Evolutionary conservation across 2,888 invertebrate genomes (phyloP).

Genomic region (Tiliacea aurago): DNA sequence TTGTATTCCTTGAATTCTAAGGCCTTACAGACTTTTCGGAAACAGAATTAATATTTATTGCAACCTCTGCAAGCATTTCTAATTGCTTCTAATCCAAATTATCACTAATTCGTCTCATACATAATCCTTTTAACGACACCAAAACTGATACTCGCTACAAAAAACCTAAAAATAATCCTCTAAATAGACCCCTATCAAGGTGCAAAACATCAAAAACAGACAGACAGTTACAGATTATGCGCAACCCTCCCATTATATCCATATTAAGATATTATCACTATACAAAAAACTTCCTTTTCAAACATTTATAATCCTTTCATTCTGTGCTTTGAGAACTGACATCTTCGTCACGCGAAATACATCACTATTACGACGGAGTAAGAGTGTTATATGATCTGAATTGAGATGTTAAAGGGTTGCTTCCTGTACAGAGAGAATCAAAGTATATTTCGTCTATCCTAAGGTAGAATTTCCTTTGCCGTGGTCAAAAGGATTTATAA

Average conservation of each 20-base stretch:
- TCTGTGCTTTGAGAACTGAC: conserved; percentile 68
- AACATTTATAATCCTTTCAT: conserved; percentile 85
- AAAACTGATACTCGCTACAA: conserved; percentile 32
- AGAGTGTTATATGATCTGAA: conserved; percentile 47
- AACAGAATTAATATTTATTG: background rate
- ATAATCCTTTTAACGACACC: conserved; percentile 36
- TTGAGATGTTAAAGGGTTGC: conserved; percentile 68
- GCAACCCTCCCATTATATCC: conserved; percentile 84
- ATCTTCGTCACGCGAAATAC: conserved; percentile 67
- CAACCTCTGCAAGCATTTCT: background rate
- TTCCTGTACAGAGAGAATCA: background rate
- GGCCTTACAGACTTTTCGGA: background rate
- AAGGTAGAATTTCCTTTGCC: conserved; percentile 25
- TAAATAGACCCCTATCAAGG: conserved; percentile 82
- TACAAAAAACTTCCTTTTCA: conserved; percentile 81
- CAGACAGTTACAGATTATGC: conserved; percentile 90
- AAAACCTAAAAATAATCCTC: conserved; percentile 41
- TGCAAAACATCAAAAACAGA: conserved; percentile 83
- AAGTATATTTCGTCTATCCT: background rate
- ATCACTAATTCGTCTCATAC: conserved; percentile 24
- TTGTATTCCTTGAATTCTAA: background rate
- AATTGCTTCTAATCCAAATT: conserved; percentile 15
- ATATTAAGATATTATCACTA: conserved; percentile 88
- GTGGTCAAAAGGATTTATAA: conserved; percentile 73
- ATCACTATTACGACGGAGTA: conserved; percentile 59